Evolutionary conservation across 2,888 invertebrate species (phyloP), one percentile per base, ranked within the genome.

Genomic region (Marronus borbonicus): DNA sequence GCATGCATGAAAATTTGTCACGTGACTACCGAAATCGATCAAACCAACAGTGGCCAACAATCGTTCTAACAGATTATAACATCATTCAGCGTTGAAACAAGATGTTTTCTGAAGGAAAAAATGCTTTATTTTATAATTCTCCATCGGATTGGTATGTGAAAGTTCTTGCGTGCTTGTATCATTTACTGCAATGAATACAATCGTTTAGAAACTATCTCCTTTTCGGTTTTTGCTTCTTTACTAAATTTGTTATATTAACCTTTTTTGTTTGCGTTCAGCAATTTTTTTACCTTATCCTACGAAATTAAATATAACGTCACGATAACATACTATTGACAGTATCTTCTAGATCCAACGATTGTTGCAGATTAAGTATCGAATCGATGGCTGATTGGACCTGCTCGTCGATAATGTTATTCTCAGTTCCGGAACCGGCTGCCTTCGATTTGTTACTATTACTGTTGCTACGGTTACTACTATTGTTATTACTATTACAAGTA

Each of bases 331-430:
- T 88, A 79, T 82, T 83, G 74, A 85, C 84, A 80, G 85, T 85
- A 81, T 89, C 89, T 81, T 89, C 84, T 81, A 88, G 88, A 75
- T 85, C 80, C 79, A 84, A 83, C 31, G 87, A 86, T 88, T 86
- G 90, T 85, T 94, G 94, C 82, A 94, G 89, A 88, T 94, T 94
- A 80, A 95, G 89, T 85, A 95, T 95, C 85, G 94, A 94, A 86
- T 95, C 94, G 83, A 95, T 95, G 81, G 95, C 95, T 85, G 93
- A 94, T 87, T 95, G 94, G 80, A 95, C 94, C 87, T 95, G 94
- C 44, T 93, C 93, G 82, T 93, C 93, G 79, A 94, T 93, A 83
- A 93, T 93, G 83, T 93, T 93, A 83, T 58, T 58, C 20, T 87
- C 87, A 60, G 78, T 77, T 66, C 58, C 74, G 69, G 76, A 44